Conservation (phyloP, 2,888 invertebrate species). For the Ligdia adustata region DNA sequence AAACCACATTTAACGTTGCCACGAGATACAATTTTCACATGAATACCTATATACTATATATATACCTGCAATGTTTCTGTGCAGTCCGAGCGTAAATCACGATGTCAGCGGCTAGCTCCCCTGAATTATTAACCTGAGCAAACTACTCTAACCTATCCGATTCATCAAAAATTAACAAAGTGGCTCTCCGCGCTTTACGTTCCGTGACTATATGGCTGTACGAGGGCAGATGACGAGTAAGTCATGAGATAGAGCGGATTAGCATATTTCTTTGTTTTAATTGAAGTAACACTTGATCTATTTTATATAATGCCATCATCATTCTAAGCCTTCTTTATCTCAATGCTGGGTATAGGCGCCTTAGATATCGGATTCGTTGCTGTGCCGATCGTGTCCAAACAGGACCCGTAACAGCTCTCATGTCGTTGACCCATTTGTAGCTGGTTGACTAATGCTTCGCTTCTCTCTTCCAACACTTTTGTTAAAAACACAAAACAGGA, state of each 20-base stretch:
- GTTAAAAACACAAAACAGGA: no score
- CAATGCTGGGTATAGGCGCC: no score
- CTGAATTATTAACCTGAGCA: constrained; percentile 49
- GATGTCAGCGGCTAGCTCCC: constrained; percentile 41
- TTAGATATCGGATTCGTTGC: no score
- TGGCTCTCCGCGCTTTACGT: constrained; percentile 43
- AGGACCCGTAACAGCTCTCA: no score
- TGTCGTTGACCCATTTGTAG: no score
- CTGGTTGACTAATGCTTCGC: no score
- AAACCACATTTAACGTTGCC: constrained; percentile 7
- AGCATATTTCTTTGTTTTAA: background rate
- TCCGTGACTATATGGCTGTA: constrained; percentile 11
- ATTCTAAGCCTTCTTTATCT: no score
- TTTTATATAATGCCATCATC: no score
- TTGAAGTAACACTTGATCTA: no score
- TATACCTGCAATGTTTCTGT: constrained; percentile 14
- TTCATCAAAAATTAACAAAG: constrained; percentile 62
- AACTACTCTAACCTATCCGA: constrained; percentile 50
- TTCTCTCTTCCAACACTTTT: no score
- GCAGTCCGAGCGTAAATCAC: constrained; percentile 39
- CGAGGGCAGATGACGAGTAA: background rate
- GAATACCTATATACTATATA: no score
- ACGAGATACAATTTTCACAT: constrained; percentile 17
- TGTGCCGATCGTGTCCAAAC: no score
- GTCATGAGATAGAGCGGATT: constrained; percentile 5